Evolutionary conservation across 2,113 vertebrate genomes (phyloP), one percentile per base, ranked within the genome.

Genomic region (Thunnus thynnus): DNA sequence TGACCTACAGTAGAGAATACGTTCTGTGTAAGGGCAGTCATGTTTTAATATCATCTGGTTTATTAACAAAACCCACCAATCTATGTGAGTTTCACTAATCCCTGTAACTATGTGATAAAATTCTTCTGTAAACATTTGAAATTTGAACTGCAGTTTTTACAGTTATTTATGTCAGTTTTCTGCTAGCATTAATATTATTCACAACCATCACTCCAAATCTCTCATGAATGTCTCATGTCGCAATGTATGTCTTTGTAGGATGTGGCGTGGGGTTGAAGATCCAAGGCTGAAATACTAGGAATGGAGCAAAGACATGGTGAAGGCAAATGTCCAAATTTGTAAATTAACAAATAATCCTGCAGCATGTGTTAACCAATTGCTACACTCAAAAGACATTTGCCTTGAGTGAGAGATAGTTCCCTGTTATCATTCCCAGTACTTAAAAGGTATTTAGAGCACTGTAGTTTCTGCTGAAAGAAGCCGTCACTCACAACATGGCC

Each of bases 391-490:
- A 18, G 56, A 3, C 58, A 27, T 74, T 58, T 30, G 56, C 41
- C 60, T 71, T 55, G n/a, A 77, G 14, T 72, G 48, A 84, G 3
- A 13, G 25, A 73, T 67, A 18, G 78, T 61, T 60, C 48, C n/a
- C 47, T 48, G 13, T 80, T 72, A 60, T 75, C 52, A 48, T 64
- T 20, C 22, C 52, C 32, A 41, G 36, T 22, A 16, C 27, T 62
- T 80, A 50, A 13, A 56, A 22, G 27, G 20, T 69, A 82, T 69
- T 83, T 74, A 74, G 22, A 79, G 51, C 36, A 47, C 30, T 41
- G 22, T 3, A 36, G 52, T 32, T 36, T 48, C 50, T 20, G 44
- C 20, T 30, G 47, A 51, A 66, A 66, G n/a, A 70, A 69, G 30
- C 5, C 27, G 3, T 58, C 51, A 55, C 41, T 41, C 56, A 72